Evolutionary conservation across 1,140 invertebrate species (phyloP).

Genomic region (Nebria ingens): DNA sequence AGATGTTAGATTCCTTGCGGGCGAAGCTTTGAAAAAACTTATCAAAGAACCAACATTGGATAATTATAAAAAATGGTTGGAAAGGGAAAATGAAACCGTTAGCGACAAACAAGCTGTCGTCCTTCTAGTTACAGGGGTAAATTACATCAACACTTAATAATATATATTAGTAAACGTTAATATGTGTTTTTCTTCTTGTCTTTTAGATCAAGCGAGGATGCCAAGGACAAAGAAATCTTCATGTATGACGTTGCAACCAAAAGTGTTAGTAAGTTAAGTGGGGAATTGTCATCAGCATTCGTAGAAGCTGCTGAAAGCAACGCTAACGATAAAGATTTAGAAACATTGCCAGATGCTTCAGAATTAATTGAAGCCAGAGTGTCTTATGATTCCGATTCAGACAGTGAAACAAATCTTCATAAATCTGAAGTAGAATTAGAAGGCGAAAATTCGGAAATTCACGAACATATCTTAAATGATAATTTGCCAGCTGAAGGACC

Average conservation of each 20-base stretch:
- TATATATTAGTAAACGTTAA: slow-evolving; percentile 1
- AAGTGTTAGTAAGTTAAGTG: slow-evolving; percentile 57
- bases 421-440: slow-evolving; percentile 21
- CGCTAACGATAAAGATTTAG: slow-evolving; percentile 14
- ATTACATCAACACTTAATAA: slow-evolving; percentile 32
- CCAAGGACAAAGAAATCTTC: slow-evolving; percentile 63
- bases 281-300: slow-evolving; percentile 69
- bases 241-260: slow-evolving; percentile 66
- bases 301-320: slow-evolving; percentile 70
- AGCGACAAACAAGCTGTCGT: slow-evolving; percentile 66
- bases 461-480: slow-evolving; percentile 14
- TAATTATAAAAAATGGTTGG: slow-evolving; percentile 70
- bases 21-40: slow-evolving; percentile 61
- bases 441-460: slow-evolving; percentile 24
- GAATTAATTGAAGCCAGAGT: slow-evolving; percentile 21
- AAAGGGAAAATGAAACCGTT: slow-evolving; percentile 59
- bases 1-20: slow-evolving; percentile 51
- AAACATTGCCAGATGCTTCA: slow-evolving; percentile 9
- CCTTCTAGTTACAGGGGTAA: slow-evolving; percentile 65
- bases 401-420: neutral
- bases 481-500: slow-evolving; percentile 18
- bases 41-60: slow-evolving; percentile 61
- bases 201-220: slow-evolving; percentile 12
- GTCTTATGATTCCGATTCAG: slow-evolving; percentile 18
- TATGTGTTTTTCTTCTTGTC: neutral